A percentile compares a stretch with the other conserved stretches of the same genome.
phyloP scores from a whole-genome alignment of 2,888 invertebrate species.

The Stenodera caucasica region DNA sequence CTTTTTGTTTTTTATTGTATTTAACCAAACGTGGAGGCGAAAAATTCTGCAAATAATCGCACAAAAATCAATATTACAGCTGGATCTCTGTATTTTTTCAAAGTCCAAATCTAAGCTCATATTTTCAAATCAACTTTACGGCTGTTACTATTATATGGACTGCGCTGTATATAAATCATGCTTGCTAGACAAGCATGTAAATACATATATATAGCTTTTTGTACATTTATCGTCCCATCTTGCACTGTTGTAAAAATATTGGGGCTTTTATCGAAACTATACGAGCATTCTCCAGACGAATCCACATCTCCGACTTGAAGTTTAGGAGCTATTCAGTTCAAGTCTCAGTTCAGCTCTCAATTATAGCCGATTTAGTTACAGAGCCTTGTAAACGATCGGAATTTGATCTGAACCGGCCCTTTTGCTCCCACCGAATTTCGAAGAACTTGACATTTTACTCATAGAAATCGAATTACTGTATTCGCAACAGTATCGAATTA shows the following conservation, averaged over 20 bases:
- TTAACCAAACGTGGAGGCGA: no score
- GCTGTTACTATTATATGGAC: not conserved
- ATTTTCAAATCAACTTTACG: slow-evolving; percentile 5
- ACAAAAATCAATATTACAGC: not conserved
- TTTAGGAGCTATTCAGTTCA: no score
- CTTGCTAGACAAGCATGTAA: not conserved
- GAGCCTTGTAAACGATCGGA: no score
- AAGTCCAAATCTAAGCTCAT: not conserved
- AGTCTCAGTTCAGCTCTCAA: no score
- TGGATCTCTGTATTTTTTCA: not conserved
- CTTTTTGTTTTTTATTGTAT: no score
- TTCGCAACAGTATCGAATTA: not conserved
- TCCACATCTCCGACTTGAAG: no score
- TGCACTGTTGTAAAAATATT: not conserved
- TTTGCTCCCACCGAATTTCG: no score
- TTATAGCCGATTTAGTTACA: no score
- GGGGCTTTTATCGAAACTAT: no score
- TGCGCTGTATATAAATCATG: not conserved
- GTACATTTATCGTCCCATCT: not conserved
- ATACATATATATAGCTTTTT: not conserved
- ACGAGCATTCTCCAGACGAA: no score
- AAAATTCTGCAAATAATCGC: not conserved
- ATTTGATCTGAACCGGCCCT: no score
- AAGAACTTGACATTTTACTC: not conserved
- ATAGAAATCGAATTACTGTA: not conserved